Evolutionary conservation across 2,888 invertebrate genomes (phyloP).

Genomic region (Lasiommata megera): DNA sequence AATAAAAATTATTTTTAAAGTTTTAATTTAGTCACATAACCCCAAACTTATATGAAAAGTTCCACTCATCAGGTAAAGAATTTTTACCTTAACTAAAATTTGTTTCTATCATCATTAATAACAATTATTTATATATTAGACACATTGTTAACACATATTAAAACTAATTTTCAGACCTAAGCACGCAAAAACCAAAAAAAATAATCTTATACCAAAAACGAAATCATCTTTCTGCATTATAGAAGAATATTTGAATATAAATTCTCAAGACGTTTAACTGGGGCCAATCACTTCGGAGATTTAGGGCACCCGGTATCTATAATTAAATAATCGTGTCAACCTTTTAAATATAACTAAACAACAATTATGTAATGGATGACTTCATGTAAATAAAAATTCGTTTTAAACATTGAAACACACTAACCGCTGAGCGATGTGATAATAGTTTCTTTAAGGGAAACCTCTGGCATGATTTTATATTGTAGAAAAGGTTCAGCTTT

Average conservation of each 20-base stretch:
- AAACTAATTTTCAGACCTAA: constrained; percentile 1
- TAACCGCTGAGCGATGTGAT: constrained; percentile 65
- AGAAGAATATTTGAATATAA: neutral
- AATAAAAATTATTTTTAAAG: no score
- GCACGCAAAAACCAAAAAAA: constrained; percentile 15
- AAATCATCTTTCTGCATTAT: constrained; percentile 39
- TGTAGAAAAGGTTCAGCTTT: neutral
- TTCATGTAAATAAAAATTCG: constrained; percentile 33
- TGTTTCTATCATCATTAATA: no score
- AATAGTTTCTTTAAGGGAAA: constrained; percentile 61
- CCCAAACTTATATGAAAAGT: no score
- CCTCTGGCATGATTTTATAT: constrained; percentile 57
- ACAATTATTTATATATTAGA: neutral
- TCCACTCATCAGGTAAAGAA: no score
- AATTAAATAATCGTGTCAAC: constrained; percentile 72
- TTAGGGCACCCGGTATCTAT: constrained; percentile 62
- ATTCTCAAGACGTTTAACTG: constrained; percentile 43
- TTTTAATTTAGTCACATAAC: no score
- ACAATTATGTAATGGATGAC: constrained; percentile 66
- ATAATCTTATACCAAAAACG: constrained; percentile 38
- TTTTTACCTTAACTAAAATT: no score
- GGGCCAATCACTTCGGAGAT: constrained; percentile 40
- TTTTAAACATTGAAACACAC: constrained; percentile 27
- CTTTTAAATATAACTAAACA: constrained; percentile 52
- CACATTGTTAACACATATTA: constrained; percentile 6